A percentile compares a stretch with the other conserved stretches of the same genome.
These are phyloP conservation scores for Psephotus haematonotus DNA, from an alignment of 2,113 vertebrate genomes.

Conservation along the genomic window DNA sequence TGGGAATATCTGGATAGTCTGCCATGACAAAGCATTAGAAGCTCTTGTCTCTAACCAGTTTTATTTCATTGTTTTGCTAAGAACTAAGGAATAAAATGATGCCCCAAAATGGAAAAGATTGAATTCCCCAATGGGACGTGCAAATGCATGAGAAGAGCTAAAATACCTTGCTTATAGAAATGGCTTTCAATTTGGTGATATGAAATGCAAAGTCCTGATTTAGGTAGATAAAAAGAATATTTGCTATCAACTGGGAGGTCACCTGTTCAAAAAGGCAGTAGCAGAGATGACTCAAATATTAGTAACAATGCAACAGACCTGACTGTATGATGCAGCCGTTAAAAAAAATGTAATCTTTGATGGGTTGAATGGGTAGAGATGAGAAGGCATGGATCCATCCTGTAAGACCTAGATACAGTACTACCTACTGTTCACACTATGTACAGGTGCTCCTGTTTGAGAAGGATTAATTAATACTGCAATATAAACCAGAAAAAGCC, in stretches of 20 bases:
- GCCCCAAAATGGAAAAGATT: background rate
- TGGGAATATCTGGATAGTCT: background rate
- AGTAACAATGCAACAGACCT: background rate
- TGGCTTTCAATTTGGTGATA: background rate
- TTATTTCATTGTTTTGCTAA: background rate
- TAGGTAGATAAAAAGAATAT: background rate
- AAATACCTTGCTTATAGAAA: background rate
- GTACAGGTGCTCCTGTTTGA: background rate
- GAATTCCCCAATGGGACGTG: background rate
- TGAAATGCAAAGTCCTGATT: background rate
- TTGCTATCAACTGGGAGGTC: background rate
- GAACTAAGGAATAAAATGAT: background rate
- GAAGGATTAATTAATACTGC: background rate
- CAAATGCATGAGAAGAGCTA: background rate
- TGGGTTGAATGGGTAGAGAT: background rate
- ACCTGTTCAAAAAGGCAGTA: background rate
- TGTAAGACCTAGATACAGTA: background rate
- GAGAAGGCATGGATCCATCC: background rate
- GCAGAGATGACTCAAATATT: background rate
- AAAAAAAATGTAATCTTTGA: background rate
- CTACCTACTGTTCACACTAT: background rate
- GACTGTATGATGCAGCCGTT: background rate
- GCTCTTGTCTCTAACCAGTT: background rate
- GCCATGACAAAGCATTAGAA: background rate
- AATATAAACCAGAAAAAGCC: background rate